phyloP scores from a whole-genome alignment of 2,888 invertebrate species.

The Tenthredo livida region DNA sequence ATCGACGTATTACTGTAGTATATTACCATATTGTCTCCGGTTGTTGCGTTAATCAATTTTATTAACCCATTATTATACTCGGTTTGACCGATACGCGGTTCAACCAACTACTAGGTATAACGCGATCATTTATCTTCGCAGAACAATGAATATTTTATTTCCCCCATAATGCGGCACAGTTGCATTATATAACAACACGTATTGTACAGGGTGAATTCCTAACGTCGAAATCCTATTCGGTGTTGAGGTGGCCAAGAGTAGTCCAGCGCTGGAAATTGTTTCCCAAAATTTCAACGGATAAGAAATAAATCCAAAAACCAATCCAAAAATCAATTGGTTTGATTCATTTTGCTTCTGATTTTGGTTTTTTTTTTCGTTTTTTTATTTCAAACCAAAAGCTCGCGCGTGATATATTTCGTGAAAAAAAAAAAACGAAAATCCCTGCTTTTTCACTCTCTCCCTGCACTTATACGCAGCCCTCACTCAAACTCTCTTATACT shows the following conservation, averaged over 20 bases:
- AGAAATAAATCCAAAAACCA: too few species aligned
- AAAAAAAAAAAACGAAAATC: background rate
- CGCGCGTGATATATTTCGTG: background rate
- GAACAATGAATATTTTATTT: conserved; percentile 20
- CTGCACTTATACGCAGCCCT: background rate
- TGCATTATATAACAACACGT: too few species aligned
- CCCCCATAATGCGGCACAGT: background rate
- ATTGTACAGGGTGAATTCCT: too few species aligned
- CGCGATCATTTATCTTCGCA: background rate
- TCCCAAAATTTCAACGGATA: too few species aligned
- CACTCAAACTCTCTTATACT: background rate
- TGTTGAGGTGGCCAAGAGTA: too few species aligned
- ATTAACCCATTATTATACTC: background rate
- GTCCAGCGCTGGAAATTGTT: too few species aligned
- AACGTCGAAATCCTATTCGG: too few species aligned
- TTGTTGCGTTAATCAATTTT: conserved; percentile 4
- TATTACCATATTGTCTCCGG: background rate
- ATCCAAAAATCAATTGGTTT: too few species aligned
- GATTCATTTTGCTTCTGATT: background rate
- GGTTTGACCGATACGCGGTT: background rate
- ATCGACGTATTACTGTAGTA: background rate
- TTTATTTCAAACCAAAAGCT: background rate
- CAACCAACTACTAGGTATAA: conserved; percentile 9
- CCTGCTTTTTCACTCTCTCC: conserved; percentile 3
- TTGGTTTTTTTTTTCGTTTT: conserved; percentile 25